Evolutionary conservation across 64 coral and sea anemone genomes (phyloP), one percentile per base, ranked within the genome.

Genomic region (Stichodactyla helianthus): DNA sequence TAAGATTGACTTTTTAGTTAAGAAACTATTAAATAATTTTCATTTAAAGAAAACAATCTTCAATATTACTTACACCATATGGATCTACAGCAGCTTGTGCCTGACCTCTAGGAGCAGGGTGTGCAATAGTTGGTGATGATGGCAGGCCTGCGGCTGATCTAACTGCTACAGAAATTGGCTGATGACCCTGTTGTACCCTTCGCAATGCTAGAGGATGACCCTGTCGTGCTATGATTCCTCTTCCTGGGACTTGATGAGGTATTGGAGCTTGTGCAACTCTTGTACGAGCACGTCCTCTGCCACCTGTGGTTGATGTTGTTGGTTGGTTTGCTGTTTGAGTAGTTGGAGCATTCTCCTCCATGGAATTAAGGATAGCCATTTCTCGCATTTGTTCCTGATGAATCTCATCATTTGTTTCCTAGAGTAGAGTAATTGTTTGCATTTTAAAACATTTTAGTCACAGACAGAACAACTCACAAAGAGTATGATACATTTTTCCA

Each of bases 301-400:
- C 83, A 54, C 77, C 74, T 17, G 90, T 89, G 13, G 90, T 50
- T 20, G 53, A 83, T 20, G 94, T 90, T 50, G 90, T 20, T n/a
- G 88, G 83, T 28, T 81, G 83, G 12, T 58, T 82, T 55, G 87
- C 90, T 22, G 90, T 77, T 53, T 90, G 68, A 0, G 57, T 78
- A 10, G 84, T 87, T 13, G 12, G 86, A 55, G 88, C 59, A 14
- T 89, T 83, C 25, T 93, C 95, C 8, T 74, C 68, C 84, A 98
- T 94, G 31, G 91, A 91, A 92, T 94, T 98, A 28, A 98, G 89
- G 50, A 91, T 94, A 31, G 95, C 95, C 95, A 98, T 94, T 88
- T 98, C 95, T 52, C 95, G 58, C 95, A 98, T 98, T 62, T 98
- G 95, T 65, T 98, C 95, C 89, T 98, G 95, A 52, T 94, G 92